Percentiles rank a stretch among this genome's conserved stretches.
Conservation (phyloP, 2,888 invertebrate genomes). For the Azorinus chamasolen region DNA sequence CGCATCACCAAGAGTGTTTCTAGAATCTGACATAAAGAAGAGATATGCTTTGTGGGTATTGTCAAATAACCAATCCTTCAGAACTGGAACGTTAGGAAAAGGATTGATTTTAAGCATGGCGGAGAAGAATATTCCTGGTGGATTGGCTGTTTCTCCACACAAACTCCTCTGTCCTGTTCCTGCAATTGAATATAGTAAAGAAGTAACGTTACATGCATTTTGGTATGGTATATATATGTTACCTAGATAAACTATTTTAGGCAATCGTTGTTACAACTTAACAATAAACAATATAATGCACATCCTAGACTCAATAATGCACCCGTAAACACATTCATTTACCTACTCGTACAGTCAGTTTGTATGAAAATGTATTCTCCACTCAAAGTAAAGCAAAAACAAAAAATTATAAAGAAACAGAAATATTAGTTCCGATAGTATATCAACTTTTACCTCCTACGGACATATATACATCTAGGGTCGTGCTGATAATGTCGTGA, state of each 20-base stretch:
- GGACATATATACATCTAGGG: too few relatives aligned
- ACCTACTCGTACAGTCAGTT: too few relatives aligned
- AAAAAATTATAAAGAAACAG: too few relatives aligned
- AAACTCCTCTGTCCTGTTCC: conserved; percentile 28
- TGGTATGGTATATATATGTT: not conserved
- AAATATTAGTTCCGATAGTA: not conserved
- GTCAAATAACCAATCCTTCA: conserved; percentile 35
- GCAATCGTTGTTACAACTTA: too few relatives aligned
- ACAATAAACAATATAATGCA: too few relatives aligned
- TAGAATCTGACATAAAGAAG: conserved; percentile 34
- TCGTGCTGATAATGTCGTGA: conserved; percentile 8
- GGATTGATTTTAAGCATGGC: conserved; percentile 21
- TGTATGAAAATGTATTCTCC: too few relatives aligned
- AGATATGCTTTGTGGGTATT: conserved; percentile 15
- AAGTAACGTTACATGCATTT: not conserved
- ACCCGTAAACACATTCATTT: too few relatives aligned
- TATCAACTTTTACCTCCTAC: not conserved
- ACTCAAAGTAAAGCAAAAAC: too few relatives aligned
- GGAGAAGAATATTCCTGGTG: conserved; percentile 45
- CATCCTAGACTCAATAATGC: too few relatives aligned
- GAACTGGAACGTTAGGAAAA: conserved; percentile 39
- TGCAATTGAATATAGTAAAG: conserved; percentile 12
- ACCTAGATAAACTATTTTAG: too few relatives aligned
- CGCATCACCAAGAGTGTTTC: not conserved
- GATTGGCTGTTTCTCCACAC: conserved; percentile 50